These are phyloP conservation scores for Heterodera carotae DNA, from an alignment of 1,140 invertebrate species.

Conservation along the genomic window DNA sequence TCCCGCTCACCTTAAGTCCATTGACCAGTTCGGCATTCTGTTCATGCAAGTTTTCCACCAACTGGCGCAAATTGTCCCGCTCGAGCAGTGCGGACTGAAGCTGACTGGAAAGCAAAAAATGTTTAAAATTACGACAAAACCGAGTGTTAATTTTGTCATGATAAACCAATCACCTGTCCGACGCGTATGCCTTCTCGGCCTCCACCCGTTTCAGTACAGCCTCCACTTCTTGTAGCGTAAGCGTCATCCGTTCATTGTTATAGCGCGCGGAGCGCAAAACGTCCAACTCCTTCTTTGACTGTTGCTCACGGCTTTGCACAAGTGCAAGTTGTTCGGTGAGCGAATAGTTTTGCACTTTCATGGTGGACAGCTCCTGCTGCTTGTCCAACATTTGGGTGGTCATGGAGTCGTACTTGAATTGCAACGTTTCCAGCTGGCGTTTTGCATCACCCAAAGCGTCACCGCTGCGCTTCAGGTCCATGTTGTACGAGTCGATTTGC, in stretches of 20 bases:
- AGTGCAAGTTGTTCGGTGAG: conserved; percentile 32
- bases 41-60: conserved; percentile 37
- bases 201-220: conserved; percentile 39
- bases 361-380: conserved; percentile 38
- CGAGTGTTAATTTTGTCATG: too few relatives aligned
- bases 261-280: conserved; percentile 34
- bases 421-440: conserved; percentile 30
- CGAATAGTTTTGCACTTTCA: conserved; percentile 36
- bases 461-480: conserved; percentile 29
- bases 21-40: conserved; percentile 35
- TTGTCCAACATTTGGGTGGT: conserved; percentile 40
- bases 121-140: too few relatives aligned
- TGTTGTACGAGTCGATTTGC: conserved; percentile 31
- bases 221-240: conserved; percentile 44
- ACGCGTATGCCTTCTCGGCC: conserved; percentile 33
- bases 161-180: conserved; percentile 13
- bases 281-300: conserved; percentile 24
- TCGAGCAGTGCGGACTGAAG: conserved; percentile 38
- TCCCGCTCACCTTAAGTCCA: conserved; percentile 27
- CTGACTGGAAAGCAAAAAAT: not conserved
- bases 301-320: conserved; percentile 34
- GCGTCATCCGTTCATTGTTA: conserved; percentile 38
- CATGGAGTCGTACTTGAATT: conserved; percentile 35
- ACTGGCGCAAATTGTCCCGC: conserved; percentile 40
- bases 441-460: conserved; percentile 27